Conservation (phyloP, 1,140 invertebrate species). For the Varroa destructor region DNA sequence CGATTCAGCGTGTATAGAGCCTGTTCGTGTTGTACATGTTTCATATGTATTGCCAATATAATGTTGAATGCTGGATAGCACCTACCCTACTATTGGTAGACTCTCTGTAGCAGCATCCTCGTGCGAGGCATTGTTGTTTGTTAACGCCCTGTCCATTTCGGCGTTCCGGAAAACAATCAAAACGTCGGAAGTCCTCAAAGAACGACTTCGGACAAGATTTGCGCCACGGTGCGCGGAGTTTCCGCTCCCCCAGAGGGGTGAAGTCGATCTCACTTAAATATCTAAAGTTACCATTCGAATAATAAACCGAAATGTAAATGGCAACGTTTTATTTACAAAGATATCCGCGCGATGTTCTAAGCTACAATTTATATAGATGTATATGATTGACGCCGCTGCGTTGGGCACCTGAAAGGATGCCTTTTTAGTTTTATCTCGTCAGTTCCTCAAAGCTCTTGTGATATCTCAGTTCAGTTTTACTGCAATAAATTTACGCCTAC, state of each 20-base stretch:
- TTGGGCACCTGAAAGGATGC: too few species aligned
- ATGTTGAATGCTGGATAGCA: not conserved
- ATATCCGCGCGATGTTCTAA: too few species aligned
- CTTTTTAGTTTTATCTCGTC: too few species aligned
- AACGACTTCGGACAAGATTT: constrained; percentile 20
- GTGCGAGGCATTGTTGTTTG: constrained; percentile 7
- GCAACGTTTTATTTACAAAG: too few species aligned
- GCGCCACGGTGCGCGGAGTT: constrained; percentile 3
- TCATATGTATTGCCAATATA: too few species aligned
- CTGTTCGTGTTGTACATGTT: too few species aligned
- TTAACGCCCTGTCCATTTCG: not conserved
- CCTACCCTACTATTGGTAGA: constrained; percentile 1
- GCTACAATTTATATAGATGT: too few species aligned
- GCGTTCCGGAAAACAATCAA: not conserved
- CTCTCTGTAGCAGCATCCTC: constrained; percentile 21
- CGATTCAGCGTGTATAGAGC: too few species aligned
- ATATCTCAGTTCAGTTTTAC: too few species aligned
- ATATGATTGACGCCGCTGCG: too few species aligned
- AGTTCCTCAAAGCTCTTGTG: too few species aligned
- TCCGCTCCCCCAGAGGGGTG: constrained; percentile 10
- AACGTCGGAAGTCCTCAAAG: constrained; percentile 17
- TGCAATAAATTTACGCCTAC: too few species aligned
- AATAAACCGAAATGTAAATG: not conserved
- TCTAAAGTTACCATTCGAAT: not conserved
- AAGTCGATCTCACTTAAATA: constrained; percentile 25